phyloP scores from a whole-genome alignment of 1,140 invertebrate genomes.

The Calosoma granatense region DNA sequence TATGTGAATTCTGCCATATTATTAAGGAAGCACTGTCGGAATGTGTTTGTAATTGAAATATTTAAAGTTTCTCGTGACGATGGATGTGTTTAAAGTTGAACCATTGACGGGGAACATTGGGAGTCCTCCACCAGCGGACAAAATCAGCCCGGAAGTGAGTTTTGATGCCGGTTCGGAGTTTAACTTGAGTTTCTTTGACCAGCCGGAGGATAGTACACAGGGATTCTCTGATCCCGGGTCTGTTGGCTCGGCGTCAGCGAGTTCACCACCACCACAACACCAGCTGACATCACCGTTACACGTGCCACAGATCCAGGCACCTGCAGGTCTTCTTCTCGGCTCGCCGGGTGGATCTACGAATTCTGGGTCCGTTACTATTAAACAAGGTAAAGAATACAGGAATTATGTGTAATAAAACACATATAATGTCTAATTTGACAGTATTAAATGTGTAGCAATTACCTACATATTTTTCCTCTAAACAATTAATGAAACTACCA shows the following conservation, averaged over 20 bases:
- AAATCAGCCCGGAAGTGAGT: conserved; percentile 52
- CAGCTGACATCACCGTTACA: conserved; percentile 10
- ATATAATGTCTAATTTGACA: too few relatives aligned
- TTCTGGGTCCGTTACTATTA: conserved; percentile 23
- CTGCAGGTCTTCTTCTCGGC: conserved; percentile 21
- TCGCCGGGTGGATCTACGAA: conserved; percentile 20
- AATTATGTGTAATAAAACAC: too few relatives aligned
- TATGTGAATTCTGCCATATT: too few relatives aligned
- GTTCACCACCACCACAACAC: conserved; percentile 38
- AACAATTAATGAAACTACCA: too few relatives aligned
- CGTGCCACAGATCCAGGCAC: conserved; percentile 18
- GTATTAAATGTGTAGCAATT: too few relatives aligned
- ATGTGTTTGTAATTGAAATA: too few relatives aligned
- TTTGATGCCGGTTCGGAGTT: conserved; percentile 67
- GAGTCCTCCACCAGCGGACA: conserved; percentile 45
- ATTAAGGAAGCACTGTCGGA: too few relatives aligned
- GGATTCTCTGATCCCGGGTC: conserved; percentile 58
- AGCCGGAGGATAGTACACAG: conserved; percentile 51
- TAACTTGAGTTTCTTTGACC: conserved; percentile 68
- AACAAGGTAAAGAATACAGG: conserved; percentile 28
- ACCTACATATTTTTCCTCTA: too few relatives aligned
- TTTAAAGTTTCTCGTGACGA: conserved; percentile 31
- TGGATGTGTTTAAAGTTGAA: conserved; percentile 56
- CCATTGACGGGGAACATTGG: conserved; percentile 46
- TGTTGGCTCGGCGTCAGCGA: conserved; percentile 48